phyloP scores from a whole-genome alignment of 2,888 invertebrate species.

The Rhynchonema sp. region DNA sequence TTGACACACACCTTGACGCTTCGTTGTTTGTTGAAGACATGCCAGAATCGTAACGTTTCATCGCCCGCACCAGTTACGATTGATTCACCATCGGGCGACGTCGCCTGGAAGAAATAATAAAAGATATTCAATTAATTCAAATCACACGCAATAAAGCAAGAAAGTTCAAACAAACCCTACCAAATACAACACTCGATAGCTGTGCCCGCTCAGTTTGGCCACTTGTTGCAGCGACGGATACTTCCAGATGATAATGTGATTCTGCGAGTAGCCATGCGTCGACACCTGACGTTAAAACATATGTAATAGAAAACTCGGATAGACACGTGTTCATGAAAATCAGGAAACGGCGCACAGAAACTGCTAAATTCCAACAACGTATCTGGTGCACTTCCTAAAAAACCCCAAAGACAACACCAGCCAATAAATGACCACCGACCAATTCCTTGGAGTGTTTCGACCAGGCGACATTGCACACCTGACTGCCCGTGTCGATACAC shows the following conservation, averaged over 20 bases:
- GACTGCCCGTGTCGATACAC: conserved; percentile 87
- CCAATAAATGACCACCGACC: conserved; percentile 43
- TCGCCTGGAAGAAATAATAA: conserved; percentile 37
- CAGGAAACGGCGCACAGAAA: too few species aligned
- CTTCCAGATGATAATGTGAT: conserved; percentile 96
- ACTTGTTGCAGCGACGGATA: conserved; percentile 91
- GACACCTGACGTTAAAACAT: conserved; percentile 38
- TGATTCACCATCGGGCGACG: conserved; percentile 93
- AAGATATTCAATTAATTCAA: not conserved
- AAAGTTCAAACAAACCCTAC: conserved; percentile 13
- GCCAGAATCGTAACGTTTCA: conserved; percentile 94
- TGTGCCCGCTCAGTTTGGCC: conserved; percentile 87
- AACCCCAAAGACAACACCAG: too few species aligned
- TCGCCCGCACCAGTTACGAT: conserved; percentile 97
- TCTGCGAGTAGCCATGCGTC: conserved; percentile 94
- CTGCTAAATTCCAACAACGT: too few species aligned
- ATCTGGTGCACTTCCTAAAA: too few species aligned
- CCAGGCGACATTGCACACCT: conserved; percentile 96
- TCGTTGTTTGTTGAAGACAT: conserved; percentile 90
- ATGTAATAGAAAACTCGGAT: too few species aligned
- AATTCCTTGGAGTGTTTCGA: conserved; percentile 92
- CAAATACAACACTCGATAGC: conserved; percentile 78
- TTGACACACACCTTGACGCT: conserved; percentile 37
- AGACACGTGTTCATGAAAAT: too few species aligned
- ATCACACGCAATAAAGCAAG: not conserved